Conservation (phyloP, 2,888 invertebrate species). For the Ophion ellenae region DNA sequence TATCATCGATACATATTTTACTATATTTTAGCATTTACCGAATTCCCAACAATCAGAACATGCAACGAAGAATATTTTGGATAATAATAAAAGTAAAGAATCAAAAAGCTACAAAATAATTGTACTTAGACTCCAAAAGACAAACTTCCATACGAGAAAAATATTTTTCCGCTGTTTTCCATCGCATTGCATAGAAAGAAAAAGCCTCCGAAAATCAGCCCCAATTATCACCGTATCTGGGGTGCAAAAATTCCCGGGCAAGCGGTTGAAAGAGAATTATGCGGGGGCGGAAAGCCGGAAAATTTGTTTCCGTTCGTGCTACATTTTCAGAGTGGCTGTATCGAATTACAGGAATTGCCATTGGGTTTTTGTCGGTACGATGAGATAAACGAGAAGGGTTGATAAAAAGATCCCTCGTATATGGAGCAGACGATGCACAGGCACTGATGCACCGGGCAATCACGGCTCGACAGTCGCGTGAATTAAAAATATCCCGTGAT, state of each 20-base stretch:
- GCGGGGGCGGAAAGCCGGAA: constrained; percentile 1
- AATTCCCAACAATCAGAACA: too few species aligned
- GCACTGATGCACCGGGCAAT: neutral
- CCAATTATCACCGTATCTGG: neutral
- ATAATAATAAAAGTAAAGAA: neutral
- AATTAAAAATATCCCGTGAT: constrained; percentile 58
- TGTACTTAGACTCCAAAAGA: neutral
- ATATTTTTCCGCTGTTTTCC: constrained; percentile 35
- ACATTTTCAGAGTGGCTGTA: constrained; percentile 53
- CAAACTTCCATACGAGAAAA: neutral
- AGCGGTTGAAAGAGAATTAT: constrained; percentile 22
- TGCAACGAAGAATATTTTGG: neutral
- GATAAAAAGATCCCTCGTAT: constrained; percentile 34
- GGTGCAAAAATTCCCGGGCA: neutral
- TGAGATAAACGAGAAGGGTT: constrained; percentile 35
- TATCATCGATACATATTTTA: too few species aligned
- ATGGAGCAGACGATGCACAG: neutral
- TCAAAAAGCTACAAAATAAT: neutral
- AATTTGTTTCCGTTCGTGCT: constrained; percentile 27
- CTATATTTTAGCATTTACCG: too few species aligned
- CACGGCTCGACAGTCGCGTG: constrained; percentile 37
- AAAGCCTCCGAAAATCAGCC: constrained; percentile 5
- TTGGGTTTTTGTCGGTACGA: constrained; percentile 8
- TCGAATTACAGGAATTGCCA: constrained; percentile 60
- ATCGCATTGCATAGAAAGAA: constrained; percentile 42